These are phyloP conservation scores for Amyelois transitella DNA, from an alignment of 1,140 invertebrate genomes.

Conservation along the genomic window DNA sequence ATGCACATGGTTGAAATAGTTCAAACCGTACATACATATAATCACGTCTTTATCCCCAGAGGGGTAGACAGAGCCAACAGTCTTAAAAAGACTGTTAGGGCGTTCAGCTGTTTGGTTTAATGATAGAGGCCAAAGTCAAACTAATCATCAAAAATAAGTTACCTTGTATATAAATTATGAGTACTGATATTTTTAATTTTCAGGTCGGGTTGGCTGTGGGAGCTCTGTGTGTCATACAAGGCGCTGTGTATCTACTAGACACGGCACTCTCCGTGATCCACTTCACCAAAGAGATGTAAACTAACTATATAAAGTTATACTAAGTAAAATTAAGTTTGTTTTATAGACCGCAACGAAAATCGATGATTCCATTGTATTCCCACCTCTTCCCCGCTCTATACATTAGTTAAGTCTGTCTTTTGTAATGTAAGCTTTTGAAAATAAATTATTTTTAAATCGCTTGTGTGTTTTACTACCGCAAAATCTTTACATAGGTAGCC, in stretches of 20 bases:
- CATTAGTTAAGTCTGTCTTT: slow-evolving; percentile 1
- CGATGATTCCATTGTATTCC: background rate
- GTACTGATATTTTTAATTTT: slow-evolving; percentile 27
- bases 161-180: too few species aligned
- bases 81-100: too few species aligned
- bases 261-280: slow-evolving; percentile 84
- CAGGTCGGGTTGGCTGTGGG: slow-evolving; percentile 86
- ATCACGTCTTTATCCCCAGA: too few species aligned
- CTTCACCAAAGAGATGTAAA: slow-evolving; percentile 78
- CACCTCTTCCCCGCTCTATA: slow-evolving; percentile 4
- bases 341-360: background rate
- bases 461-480: too few species aligned
- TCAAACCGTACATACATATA: too few species aligned
- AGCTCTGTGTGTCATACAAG: slow-evolving; percentile 83
- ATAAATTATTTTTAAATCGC: slow-evolving; percentile 2
- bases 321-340: background rate
- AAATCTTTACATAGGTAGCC: too few species aligned
- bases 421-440: slow-evolving; percentile 5
- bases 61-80: too few species aligned
- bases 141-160: too few species aligned
- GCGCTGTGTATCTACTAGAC: slow-evolving; percentile 85
- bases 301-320: background rate
- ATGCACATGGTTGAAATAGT: too few species aligned
- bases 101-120: too few species aligned
- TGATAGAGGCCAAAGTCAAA: too few species aligned